Conservation (phyloP, 2,797 vertebrate species). For the Parauchenoglanis punctatus region DNA sequence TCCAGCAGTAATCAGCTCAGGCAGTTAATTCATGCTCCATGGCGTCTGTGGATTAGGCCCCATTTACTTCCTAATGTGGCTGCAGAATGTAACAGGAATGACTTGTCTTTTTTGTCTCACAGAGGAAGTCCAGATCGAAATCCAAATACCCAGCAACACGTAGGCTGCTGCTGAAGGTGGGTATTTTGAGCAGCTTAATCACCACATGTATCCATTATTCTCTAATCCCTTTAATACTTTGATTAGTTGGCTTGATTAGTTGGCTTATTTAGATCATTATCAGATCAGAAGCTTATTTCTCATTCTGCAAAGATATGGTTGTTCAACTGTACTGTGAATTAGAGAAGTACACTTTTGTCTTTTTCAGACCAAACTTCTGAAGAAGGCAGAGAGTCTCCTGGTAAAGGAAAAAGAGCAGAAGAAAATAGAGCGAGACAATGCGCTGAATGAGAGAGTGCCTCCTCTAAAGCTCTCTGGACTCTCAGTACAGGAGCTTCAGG, state of each 20-base stretch:
- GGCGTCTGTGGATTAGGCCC: conserved; percentile 43
- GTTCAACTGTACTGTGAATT: not conserved
- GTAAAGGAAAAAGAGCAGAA: conserved; percentile 60
- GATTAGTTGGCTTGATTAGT: conserved; percentile 5
- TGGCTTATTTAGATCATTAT: conserved; percentile 16
- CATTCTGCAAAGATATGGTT: not conserved
- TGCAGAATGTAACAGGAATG: conserved; percentile 32
- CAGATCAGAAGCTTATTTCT: conserved; percentile 9
- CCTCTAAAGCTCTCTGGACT: conserved; percentile 61
- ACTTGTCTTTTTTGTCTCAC: conserved; percentile 40
- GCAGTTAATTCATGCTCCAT: conserved; percentile 50
- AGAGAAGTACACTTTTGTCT: conserved; percentile 14
- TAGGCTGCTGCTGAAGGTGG: conserved; percentile 65
- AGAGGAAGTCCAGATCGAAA: conserved; percentile 55
- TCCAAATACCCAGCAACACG: conserved; percentile 64
- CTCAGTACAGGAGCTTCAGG: conserved; percentile 63
- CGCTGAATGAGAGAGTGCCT: conserved; percentile 61
- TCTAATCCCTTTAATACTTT: conserved; percentile 13
- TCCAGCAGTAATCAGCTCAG: conserved; percentile 45
- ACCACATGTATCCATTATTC: conserved; percentile 1
- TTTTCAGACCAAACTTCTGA: conserved; percentile 67
- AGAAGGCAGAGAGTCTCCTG: conserved; percentile 60
- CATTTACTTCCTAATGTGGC: conserved; percentile 41
- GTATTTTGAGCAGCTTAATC: conserved; percentile 29
- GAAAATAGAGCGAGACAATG: conserved; percentile 55